Base-by-base conservation (phyloP, 2,888 invertebrate genomes). In the Subacronicta megacephala region DNA sequence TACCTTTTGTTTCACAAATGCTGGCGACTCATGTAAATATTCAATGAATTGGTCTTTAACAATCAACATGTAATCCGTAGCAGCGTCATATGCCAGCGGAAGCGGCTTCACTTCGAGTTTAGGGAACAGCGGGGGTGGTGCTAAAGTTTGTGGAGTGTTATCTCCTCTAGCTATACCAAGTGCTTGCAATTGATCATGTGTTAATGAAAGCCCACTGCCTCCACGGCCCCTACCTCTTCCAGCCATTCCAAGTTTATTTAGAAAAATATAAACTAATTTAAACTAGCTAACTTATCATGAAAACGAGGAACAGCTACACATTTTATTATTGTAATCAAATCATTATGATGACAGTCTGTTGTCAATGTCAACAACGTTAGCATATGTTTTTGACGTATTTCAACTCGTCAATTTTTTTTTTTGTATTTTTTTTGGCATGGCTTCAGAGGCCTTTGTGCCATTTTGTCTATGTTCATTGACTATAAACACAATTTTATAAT, bases 1-100 rank as follows among this genome's bases (percentile, higher is more conserved):
- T 29, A 89, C 87, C 60, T 94, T 93, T 47, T 93, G 82, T 80
- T 94, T 95, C 9, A 95, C 94, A 77, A 94, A 95, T 7, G 95
- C 95, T 0, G 96, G 95, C 0, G 97, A 97, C 54, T 97, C 96
- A 51, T 96, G 95, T 90, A 97, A 95, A 72, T 95, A 95, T 67
- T 96, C 97, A 9, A 96, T 95, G 73, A 96, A 97, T 73, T 96
- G 96, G 75, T 96, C 96, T 78, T 96, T 96, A 62, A 97, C 95
- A 38, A 96, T 95, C 10, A 97, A 87, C 85, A 97, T 95, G 78
- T 97, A 97, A 72, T 96, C 96, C 17, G 95, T 94, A 29, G 96
- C 95, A 7, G 95, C 92, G 38, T 95, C 95, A 44, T 88, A 92
- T 74, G 87, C 89, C 17, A 95, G 72, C 0, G 93, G 91, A 13